Evolutionary conservation across 1,140 invertebrate species (phyloP), one percentile per base, ranked within the genome.

Genomic region (Halictus rubicundus): DNA sequence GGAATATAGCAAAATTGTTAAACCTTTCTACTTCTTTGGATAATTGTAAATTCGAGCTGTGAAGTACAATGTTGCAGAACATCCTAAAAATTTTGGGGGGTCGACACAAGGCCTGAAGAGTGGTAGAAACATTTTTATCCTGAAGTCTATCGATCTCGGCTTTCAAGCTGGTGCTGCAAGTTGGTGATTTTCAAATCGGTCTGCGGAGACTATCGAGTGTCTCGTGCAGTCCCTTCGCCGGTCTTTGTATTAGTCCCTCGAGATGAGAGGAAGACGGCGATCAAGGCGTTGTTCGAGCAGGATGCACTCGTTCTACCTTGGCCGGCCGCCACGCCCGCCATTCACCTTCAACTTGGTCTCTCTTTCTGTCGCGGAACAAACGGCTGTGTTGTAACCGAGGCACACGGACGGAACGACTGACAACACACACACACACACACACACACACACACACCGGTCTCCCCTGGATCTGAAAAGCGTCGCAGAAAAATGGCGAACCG

Each of bases 301-400:
- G 90, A 91, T 91, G 90, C 88, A 84, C 88, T 87, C 82, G 80
- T 80, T 78, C 84, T 81, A 80, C 86, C 80, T 77, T 68, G 80
- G 54, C 78, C 82, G 80, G 69, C 69, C 61, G 90, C 90, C 90
- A 89, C 89, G 88, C 90, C 89, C 89, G 89, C 88, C 90, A 90
- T 91, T 90, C 90, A 91, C 90, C 90, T 91, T 91, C 90, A 90
- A 91, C 89, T 90, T 89, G 89, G 81, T 86, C 81, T 70, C 80
- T 79, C 63, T 85, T 73, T 83, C 82, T 73, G 66, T 84, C 73
- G 66, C 75, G 66, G 76, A 77, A 79, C 68, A 57, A 72, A 77
- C 74, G 65, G 60, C 68, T 37, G 23, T 63, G 70, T 68, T 77
- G 68, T 68, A 77, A 85, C 70, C 63, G 37, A 54, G 42, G 52